phyloP scores from a whole-genome alignment of 2,797 vertebrate species.

The Hippoglossus hippoglossus region DNA sequence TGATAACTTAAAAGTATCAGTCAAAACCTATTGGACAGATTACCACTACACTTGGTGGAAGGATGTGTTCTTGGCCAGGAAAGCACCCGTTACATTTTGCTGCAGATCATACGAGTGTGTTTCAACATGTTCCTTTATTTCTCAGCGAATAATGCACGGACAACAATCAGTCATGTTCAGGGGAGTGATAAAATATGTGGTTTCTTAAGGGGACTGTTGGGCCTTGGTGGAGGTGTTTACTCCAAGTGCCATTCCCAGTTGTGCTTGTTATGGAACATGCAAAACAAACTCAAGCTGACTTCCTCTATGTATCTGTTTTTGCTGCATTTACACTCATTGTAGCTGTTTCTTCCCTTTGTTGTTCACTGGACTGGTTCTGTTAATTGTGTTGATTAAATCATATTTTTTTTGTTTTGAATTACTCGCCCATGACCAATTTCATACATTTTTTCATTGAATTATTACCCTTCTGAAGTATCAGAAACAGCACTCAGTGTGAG shows the following conservation, averaged over 20 bases:
- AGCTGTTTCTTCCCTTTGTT: neutral
- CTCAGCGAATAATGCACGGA: too few relatives aligned
- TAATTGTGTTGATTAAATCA: slow-evolving; percentile 10
- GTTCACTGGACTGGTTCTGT: neutral
- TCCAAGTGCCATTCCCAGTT: neutral
- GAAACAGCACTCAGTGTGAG: neutral
- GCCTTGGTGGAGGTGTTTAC: too few relatives aligned
- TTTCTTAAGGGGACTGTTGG: too few relatives aligned
- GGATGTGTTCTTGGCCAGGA: too few relatives aligned
- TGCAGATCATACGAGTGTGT: too few relatives aligned
- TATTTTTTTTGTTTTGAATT: neutral
- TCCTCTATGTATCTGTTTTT: neutral
- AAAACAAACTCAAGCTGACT: neutral
- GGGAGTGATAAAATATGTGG: too few relatives aligned
- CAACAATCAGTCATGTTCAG: too few relatives aligned
- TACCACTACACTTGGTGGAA: too few relatives aligned
- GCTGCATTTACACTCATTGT: neutral
- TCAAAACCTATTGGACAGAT: too few relatives aligned
- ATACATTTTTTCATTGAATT: slow-evolving; percentile 18
- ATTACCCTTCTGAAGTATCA: slow-evolving; percentile 1
- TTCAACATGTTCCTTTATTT: too few relatives aligned
- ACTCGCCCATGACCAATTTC: slow-evolving; percentile 14
- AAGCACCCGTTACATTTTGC: too few relatives aligned
- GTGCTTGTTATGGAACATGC: neutral
- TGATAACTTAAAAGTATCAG: too few relatives aligned